Evolutionary conservation across 2,888 invertebrate genomes (phyloP), one percentile per base, ranked within the genome.

Genomic region (Chrysina gloriosa): DNA sequence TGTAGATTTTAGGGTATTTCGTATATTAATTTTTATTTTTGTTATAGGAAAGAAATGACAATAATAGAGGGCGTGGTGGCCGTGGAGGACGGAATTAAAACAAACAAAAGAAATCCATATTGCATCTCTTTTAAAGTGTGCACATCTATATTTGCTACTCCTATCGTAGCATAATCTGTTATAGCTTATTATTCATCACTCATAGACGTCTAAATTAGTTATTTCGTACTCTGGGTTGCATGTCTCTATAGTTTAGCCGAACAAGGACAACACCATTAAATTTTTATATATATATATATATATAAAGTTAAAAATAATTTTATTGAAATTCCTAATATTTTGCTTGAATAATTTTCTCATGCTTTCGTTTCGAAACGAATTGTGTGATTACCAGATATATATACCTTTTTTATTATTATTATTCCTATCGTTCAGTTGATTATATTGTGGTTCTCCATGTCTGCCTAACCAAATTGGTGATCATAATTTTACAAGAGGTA

Each of bases 121-220:
- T 70, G 74, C 76, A 76, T 78, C 78, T 75, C 58, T 42, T 58
- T 61, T 61, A 29, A 61, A 61, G 58, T 61, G 58, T 61, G 58
- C 58, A 61, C 58, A 14, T 61, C 27, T 61, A 39, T 58, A 61
- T 16, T 61, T 77, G 79, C 79, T 79, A 77, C 78, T 77, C 78
- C 78, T 78, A 78, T 73, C 77, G 75, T 78, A 78, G 78, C 77
- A 77, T 78, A n/a, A 77, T 78, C 76, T 75, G 73, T 77, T 77
- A 77, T 77, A 80, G 80, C 80, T 80, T 78, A 78, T 78, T 78
- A 74, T 75, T 75, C 74, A 76, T 77, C 58, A 61, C 61, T 65
- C 69, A 65, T 69, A 68, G 68, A 68, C 54, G 72, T 75, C 72
- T 64, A 75, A 73, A 77, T 75, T 77, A 74, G 74, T 76, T 76